A percentile compares a stretch with the other conserved stretches of the same genome.
Evolutionary conservation across 2,888 invertebrate species (phyloP).

Genomic region (Anticlea derivata): DNA sequence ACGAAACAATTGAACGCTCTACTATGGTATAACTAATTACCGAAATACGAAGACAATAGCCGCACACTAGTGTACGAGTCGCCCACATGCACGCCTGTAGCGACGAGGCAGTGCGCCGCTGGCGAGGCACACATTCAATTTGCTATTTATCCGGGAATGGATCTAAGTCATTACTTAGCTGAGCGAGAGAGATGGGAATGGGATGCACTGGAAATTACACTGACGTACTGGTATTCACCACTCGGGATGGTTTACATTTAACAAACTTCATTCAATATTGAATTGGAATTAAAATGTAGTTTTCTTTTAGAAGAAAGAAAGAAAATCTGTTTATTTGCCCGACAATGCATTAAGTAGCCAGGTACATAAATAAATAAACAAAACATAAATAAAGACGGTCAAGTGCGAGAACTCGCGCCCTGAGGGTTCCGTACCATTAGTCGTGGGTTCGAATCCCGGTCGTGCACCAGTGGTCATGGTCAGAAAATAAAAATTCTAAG

Average conservation of each 20-base stretch:
- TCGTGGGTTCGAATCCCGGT: no score
- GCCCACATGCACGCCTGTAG: conserved; percentile 40
- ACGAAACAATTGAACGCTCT: conserved; percentile 17
- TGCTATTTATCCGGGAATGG: conserved; percentile 83
- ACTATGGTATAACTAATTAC: conserved; percentile 41
- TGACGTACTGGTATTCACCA: conserved; percentile 61
- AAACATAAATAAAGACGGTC: no score
- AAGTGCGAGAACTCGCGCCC: no score
- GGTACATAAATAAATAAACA: no score
- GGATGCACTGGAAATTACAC: conserved; percentile 78
- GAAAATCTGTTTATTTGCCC: no score
- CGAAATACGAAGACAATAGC: conserved; percentile 41
- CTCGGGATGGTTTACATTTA: conserved; percentile 28
- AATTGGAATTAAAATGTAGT: conserved; percentile 34
- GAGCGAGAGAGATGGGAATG: conserved; percentile 77
- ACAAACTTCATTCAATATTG: conserved; percentile 25
- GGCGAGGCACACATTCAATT: conserved; percentile 77
- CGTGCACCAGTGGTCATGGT: no score
- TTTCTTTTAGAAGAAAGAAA: conserved; percentile 2
- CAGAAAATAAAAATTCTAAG: no score
- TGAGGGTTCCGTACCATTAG: no score
- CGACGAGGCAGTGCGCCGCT: conserved; percentile 41
- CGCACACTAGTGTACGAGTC: conserved; percentile 13
- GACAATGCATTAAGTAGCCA: no score
- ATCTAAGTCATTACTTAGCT: conserved; percentile 84